Conservation (phyloP, 2,797 vertebrate genomes). For the Pantherophis vulpinus region DNA sequence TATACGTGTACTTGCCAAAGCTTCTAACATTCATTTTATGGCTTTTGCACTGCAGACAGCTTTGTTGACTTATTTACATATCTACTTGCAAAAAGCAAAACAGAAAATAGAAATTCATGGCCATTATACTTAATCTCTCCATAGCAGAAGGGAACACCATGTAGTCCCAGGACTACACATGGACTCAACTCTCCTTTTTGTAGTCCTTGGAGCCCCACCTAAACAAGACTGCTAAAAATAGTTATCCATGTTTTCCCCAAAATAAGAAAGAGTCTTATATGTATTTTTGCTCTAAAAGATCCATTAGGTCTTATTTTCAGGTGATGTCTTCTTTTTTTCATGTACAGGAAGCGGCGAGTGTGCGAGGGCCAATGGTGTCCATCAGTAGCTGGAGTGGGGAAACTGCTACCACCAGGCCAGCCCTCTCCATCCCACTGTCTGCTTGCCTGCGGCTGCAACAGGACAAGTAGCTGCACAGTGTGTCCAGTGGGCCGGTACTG, state of each 20-base stretch:
- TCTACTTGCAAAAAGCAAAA: background rate
- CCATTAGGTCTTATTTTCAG: too few relatives aligned
- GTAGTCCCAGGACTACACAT: background rate
- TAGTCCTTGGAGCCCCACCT: background rate
- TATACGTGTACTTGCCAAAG: background rate
- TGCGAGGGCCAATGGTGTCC: too few relatives aligned
- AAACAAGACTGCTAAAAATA: background rate
- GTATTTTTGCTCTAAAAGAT: too few relatives aligned
- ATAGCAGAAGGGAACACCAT: background rate
- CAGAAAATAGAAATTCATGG: background rate
- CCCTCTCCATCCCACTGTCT: too few relatives aligned
- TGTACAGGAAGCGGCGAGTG: too few relatives aligned
- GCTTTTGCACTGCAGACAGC: background rate
- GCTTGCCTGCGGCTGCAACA: too few relatives aligned
- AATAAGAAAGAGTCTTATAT: too few relatives aligned
- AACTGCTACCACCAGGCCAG: too few relatives aligned
- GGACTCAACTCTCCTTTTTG: background rate
- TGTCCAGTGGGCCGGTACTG: too few relatives aligned
- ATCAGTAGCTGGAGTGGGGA: too few relatives aligned
- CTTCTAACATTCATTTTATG: background rate
- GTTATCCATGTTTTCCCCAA: background rate
- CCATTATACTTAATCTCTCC: background rate
- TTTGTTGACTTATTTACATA: background rate
- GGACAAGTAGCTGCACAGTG: too few relatives aligned
- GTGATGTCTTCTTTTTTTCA: too few relatives aligned